Evolutionary conservation across 1,140 invertebrate species (phyloP).

Genomic region (Mylabris phalerata): DNA sequence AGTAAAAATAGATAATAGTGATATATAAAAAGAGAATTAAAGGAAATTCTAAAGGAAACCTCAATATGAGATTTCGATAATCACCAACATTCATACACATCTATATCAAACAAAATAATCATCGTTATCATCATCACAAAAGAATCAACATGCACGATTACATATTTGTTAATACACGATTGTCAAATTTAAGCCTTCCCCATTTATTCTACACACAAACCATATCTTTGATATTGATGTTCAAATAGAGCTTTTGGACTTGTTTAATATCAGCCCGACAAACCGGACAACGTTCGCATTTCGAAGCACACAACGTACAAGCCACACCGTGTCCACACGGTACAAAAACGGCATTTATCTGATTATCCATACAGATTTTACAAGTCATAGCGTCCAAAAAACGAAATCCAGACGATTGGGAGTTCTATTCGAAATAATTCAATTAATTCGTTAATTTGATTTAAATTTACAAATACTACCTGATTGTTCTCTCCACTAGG

Average conservation of each 20-base stretch:
- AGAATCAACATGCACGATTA: neutral
- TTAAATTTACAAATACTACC: neutral
- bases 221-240: constrained; percentile 30
- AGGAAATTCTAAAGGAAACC: neutral
- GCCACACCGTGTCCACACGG: constrained; percentile 77
- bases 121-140: neutral
- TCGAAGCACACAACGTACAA: constrained; percentile 61
- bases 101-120: neutral
- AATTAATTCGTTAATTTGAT: neutral
- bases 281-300: constrained; percentile 69
- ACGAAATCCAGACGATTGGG: constrained; percentile 44
- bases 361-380: constrained; percentile 75
- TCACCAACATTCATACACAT: neutral
- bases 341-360: constrained; percentile 73
- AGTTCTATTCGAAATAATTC: constrained; percentile 45
- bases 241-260: constrained; percentile 64
- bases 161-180: too few species aligned
- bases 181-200: neutral
- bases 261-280: constrained; percentile 68
- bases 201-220: neutral
- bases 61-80: constrained; percentile 10
- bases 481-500: neutral
- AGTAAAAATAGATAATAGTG: too few species aligned
- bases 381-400: constrained; percentile 68
- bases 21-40: too few species aligned